Conservation (phyloP, 2,888 invertebrate species). For the Drosophila yooni region DNA sequence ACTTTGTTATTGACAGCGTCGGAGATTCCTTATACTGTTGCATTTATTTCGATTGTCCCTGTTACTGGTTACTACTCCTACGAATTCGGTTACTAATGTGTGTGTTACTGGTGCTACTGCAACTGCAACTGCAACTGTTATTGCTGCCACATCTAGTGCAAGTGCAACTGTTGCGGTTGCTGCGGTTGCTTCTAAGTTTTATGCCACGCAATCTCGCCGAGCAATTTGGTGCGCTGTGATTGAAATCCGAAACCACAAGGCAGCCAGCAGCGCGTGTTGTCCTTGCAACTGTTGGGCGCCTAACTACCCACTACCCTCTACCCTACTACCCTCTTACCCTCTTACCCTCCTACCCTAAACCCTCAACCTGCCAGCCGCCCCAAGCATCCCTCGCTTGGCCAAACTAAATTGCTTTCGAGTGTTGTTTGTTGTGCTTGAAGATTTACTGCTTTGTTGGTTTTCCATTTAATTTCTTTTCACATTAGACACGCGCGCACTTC, state of each 20-base stretch:
- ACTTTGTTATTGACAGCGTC: not conserved
- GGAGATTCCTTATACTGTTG: not conserved
- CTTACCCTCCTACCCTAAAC: too few relatives aligned
- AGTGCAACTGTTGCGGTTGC: conserved; percentile 16
- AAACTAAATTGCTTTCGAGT: conserved; percentile 78
- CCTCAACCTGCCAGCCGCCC: not conserved
- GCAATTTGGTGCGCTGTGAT: conserved; percentile 56
- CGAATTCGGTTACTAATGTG: not conserved
- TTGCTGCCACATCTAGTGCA: not conserved
- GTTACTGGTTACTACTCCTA: not conserved
- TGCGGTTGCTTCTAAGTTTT: conserved; percentile 21
- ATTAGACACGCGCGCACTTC: conserved; percentile 55
- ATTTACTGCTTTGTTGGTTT: conserved; percentile 72
- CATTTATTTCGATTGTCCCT: not conserved
- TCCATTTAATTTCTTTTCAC: conserved; percentile 76
- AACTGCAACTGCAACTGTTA: conserved; percentile 7
- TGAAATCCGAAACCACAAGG: conserved; percentile 46
- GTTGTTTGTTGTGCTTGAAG: conserved; percentile 74
- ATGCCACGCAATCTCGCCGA: conserved; percentile 42
- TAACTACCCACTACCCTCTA: not conserved
- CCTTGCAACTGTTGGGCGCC: conserved; percentile 36
- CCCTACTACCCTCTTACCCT: too few relatives aligned
- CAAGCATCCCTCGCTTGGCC: conserved; percentile 20
- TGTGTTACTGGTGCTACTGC: not conserved
- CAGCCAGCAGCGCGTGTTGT: conserved; percentile 21